Base-by-base conservation (phyloP, 2,888 invertebrate genomes). In the Volucella bombylans region DNA sequence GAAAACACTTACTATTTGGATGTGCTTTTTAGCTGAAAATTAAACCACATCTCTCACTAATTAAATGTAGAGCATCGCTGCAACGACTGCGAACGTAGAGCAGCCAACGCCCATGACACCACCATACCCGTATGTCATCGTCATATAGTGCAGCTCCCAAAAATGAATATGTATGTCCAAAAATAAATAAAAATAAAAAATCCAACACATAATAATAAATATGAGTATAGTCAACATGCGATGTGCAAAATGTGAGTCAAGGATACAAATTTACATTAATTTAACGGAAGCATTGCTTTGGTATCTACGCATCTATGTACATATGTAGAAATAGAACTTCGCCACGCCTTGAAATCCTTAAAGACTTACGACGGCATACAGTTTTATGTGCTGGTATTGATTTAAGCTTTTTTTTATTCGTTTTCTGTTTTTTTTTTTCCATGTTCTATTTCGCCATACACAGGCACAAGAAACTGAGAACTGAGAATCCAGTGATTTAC, bases 181-280 rank as follows among this genome's bases (percentile, higher is more conserved):
- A 49, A 72, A 59, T 68, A 55, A 52, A 49, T 31, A 50, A 12
- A 52, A 38, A 41, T 62, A 62, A 49, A 23, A 62, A 81, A 55
- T 50, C 59, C 41, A 61, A 41, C 15, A 69, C 55, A 57, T 67
- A 77, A 78, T 78, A 71, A 86, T 73, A 86, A 77, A 86, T 68
- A 31, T 31, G 31, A 31, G 31, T 31, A 6, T 31, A 77, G 72
- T 52, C 61, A 72, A 54, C 81, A 71, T 67, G 73, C 49, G 69
- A 80, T 61, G 47, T 43, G 79, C 73, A 69, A 81, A 81, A 85
- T 85, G 80, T 81, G 67, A 85, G 85, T 81, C 85, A 85, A 85
- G 85, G 85, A 85, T 85, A 81, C 72, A 81, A 81, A 81, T 81
- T 85, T 81, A 77, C 85, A 77, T 85, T 81, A 81, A 77, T 85